A percentile compares a stretch with the other conserved stretches of the same genome.
Conservation (phyloP, 1,140 invertebrate genomes). For the Carcinoscorpius rotundicauda region DNA sequence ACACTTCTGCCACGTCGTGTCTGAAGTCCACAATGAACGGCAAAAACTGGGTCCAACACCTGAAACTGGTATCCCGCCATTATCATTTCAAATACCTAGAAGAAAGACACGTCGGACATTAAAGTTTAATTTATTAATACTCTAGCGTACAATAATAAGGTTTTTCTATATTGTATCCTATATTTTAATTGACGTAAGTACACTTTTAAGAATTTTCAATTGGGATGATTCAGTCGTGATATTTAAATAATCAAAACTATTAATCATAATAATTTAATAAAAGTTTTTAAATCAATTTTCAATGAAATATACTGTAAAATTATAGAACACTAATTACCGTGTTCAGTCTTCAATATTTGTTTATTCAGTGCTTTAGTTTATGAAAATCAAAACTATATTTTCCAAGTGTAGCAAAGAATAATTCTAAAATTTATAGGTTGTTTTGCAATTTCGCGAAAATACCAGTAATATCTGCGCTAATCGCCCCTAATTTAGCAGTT, state of each 20-base stretch:
- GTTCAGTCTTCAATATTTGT: no score
- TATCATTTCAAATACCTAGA: constrained; percentile 86
- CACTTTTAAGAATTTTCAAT: background rate
- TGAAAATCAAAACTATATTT: no score
- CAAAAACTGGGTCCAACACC: constrained; percentile 79
- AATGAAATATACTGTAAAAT: no score
- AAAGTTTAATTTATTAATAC: background rate
- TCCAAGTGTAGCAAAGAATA: no score
- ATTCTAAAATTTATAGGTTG: no score
- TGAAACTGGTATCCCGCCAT: constrained; percentile 77
- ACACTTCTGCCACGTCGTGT: constrained; percentile 54
- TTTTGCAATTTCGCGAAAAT: no score
- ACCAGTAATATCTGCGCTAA: no score
- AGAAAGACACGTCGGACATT: constrained; percentile 23
- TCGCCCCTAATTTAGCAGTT: no score
- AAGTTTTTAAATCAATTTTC: no score
- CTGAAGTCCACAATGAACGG: constrained; percentile 75
- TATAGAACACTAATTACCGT: no score
- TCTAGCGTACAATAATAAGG: constrained; percentile 1
- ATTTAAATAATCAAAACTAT: background rate
- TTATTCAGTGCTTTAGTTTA: no score
- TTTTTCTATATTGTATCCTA: background rate
- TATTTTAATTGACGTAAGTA: background rate
- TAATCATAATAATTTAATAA: no score
- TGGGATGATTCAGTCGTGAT: background rate